Conservation (phyloP, 2,888 invertebrate genomes). For the Gymnocheta viridis region DNA sequence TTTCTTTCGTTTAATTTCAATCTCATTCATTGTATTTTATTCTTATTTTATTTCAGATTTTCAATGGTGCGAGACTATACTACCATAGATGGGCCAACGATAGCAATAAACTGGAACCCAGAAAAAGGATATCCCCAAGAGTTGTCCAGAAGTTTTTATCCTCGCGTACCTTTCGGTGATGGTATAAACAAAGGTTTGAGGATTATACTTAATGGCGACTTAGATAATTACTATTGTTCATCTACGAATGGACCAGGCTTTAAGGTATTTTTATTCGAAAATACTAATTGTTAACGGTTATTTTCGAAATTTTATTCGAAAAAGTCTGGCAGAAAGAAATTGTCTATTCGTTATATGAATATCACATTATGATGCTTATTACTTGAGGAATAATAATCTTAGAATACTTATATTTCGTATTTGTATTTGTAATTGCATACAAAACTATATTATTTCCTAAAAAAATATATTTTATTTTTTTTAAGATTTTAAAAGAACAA, state of each 20-base stretch:
- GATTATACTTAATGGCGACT: constrained; percentile 86
- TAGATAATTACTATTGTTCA: constrained; percentile 89
- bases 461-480: no score
- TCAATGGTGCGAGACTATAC: constrained; percentile 74
- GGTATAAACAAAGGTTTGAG: constrained; percentile 88
- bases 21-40: neutral
- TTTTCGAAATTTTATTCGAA: no score
- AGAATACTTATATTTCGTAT: no score
- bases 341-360: no score
- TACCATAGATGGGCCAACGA: constrained; percentile 71
- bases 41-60: constrained; percentile 64
- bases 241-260: constrained; percentile 85
- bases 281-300: neutral
- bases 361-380: no score
- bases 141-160: constrained; percentile 84
- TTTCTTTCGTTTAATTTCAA: no score
- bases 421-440: no score
- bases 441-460: no score
- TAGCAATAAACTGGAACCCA: constrained; percentile 87
- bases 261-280: constrained; percentile 78
- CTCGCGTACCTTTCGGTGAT: constrained; percentile 83
- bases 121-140: constrained; percentile 86
- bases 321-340: no score
- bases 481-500: no score
- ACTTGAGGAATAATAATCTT: no score